phyloP scores from a whole-genome alignment of 2,797 vertebrate genomes.

The Girardinus metallicus region DNA sequence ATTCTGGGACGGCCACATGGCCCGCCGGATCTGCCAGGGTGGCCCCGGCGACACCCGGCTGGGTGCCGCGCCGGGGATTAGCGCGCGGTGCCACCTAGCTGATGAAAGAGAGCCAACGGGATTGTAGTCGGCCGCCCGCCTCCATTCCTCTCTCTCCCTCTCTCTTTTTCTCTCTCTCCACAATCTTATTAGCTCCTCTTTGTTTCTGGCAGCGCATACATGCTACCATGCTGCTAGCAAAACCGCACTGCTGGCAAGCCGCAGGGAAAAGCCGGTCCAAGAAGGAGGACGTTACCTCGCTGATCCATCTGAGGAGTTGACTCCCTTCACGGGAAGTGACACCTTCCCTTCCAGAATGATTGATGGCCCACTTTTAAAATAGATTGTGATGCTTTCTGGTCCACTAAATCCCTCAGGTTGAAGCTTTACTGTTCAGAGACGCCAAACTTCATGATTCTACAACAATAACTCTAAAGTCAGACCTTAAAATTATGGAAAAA shows the following conservation, averaged over 20 bases:
- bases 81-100: slow-evolving; percentile 65
- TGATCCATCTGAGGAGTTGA: slow-evolving; percentile 47
- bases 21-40: slow-evolving; percentile 71
- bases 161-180: slow-evolving; percentile 6
- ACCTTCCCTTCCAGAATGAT: slow-evolving; percentile 32
- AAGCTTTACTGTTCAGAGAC: background rate
- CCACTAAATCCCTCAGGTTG: background rate
- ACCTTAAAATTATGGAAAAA: background rate
- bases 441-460: background rate
- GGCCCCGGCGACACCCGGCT: slow-evolving; percentile 66
- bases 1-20: slow-evolving; percentile 75
- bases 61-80: slow-evolving; percentile 75
- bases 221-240: slow-evolving; percentile 63
- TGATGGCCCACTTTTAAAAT: slow-evolving; percentile 48
- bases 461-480: background rate
- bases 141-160: background rate
- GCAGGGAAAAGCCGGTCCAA: slow-evolving; percentile 34
- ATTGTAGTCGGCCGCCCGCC: slow-evolving; percentile 47
- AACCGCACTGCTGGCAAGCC: slow-evolving; percentile 55
- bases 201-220: slow-evolving; percentile 73
- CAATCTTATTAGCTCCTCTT: slow-evolving; percentile 53
- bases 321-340: slow-evolving; percentile 33
- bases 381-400: slow-evolving; percentile 3
- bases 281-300: slow-evolving; percentile 55
- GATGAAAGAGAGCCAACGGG: slow-evolving; percentile 60